Percentiles rank a stretch among this genome's conserved stretches.
These are phyloP conservation scores for Melanogrammus aeglefinus DNA, from an alignment of 2,797 vertebrate species.

Conservation along the genomic window DNA sequence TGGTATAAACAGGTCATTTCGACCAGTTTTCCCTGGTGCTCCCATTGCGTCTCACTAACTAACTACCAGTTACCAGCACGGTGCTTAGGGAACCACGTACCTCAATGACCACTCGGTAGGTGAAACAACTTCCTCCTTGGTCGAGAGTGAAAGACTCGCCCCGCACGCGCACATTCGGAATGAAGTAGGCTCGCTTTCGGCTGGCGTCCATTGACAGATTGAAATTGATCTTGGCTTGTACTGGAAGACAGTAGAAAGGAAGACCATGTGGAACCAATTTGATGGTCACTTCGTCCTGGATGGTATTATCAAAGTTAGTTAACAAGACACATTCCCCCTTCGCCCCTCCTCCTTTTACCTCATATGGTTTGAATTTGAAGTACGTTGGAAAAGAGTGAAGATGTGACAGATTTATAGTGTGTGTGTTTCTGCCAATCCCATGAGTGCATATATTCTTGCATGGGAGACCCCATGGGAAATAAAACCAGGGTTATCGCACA, in stretches of 20 bases:
- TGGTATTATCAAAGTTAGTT: neutral
- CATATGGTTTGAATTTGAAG: neutral
- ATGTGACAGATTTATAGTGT: neutral
- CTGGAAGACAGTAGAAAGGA: conserved; percentile 43
- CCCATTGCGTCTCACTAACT: neutral
- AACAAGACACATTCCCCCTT: neutral
- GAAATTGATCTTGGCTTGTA: conserved; percentile 55
- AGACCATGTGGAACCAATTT: neutral
- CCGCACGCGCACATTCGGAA: conserved; percentile 16
- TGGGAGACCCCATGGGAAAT: neutral
- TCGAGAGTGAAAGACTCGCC: neutral
- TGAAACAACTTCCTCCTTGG: rapidly evolving
- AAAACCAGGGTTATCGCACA: neutral
- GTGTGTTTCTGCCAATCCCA: neutral
- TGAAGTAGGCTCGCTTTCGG: conserved; percentile 63
- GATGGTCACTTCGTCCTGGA: neutral
- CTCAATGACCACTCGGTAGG: conserved; percentile 23
- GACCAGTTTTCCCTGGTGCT: neutral
- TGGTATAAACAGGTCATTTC: no score
- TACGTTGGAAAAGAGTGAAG: neutral
- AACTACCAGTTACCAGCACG: neutral
- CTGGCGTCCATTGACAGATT: conserved; percentile 65
- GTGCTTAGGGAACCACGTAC: conserved; percentile 39
- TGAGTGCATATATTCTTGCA: neutral
- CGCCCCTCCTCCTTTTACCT: neutral